Evolutionary conservation across 23 tunicate species (phyloP).

Genomic region (Trididemnum clinides): DNA sequence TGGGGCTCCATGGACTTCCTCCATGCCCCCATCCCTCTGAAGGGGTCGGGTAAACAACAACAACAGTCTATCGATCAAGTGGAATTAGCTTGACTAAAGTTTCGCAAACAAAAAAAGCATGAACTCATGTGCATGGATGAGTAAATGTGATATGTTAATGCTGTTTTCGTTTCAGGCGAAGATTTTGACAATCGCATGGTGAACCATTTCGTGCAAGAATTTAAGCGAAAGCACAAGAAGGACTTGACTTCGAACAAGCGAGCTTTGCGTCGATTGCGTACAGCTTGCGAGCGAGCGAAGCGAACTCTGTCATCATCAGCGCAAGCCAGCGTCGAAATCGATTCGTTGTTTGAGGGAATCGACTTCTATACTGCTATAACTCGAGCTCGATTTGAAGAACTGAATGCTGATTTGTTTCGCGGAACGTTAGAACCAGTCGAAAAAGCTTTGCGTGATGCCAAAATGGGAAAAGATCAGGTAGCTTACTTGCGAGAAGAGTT

Average conservation of each 20-base stretch:
- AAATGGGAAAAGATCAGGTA: constrained; percentile 72
- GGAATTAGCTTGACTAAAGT: no score
- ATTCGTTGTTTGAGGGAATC: constrained; percentile 95
- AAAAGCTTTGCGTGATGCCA: constrained; percentile 93
- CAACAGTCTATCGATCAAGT: no score
- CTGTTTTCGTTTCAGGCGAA: constrained; percentile 39
- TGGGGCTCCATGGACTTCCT: no score
- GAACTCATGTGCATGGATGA: no score
- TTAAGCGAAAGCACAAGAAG: constrained; percentile 70
- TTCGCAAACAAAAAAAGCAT: no score
- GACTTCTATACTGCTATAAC: constrained; percentile 99
- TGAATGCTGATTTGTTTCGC: constrained; percentile 88
- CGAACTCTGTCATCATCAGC: constrained; percentile 79
- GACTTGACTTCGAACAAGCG: constrained; percentile 52
- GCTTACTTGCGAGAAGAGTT: no score
- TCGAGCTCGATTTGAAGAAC: constrained; percentile 97
- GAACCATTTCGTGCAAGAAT: constrained; percentile 57
- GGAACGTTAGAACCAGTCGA: constrained; percentile 96
- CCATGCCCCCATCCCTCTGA: no score
- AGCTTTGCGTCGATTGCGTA: constrained; percentile 68
- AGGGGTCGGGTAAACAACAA: no score
- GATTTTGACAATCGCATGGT: constrained; percentile 66
- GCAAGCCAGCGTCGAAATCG: constrained; percentile 88
- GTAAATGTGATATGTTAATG: not conserved
- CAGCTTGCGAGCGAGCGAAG: constrained; percentile 89